Conservation (phyloP, 2,888 invertebrate species). For the Microplitis deprimator region DNA sequence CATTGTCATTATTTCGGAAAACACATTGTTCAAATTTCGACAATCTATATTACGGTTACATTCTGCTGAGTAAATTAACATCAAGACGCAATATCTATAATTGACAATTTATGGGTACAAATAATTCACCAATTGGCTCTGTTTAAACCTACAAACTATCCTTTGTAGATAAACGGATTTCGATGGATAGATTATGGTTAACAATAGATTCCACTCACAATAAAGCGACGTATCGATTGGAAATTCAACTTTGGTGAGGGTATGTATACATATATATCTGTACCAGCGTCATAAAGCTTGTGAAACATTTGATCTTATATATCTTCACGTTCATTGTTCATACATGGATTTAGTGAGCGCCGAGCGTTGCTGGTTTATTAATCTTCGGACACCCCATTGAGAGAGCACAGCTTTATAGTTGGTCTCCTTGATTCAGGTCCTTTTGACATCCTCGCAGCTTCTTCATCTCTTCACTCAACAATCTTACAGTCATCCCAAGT, state of each 20-base stretch:
- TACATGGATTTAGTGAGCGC: constrained; percentile 48
- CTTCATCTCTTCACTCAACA: constrained; percentile 35
- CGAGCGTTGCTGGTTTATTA: constrained; percentile 63
- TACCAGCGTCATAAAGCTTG: constrained; percentile 42
- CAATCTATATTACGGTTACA: constrained; percentile 19
- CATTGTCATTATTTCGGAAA: constrained; percentile 10
- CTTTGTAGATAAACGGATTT: neutral
- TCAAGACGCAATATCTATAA: neutral
- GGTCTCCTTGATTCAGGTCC: constrained; percentile 34
- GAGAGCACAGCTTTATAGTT: constrained; percentile 53
- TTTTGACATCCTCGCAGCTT: constrained; percentile 5
- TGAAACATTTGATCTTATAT: constrained; percentile 29
- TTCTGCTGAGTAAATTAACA: neutral
- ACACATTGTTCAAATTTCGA: constrained; percentile 29
- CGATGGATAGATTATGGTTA: neutral
- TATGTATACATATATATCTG: constrained; percentile 61
- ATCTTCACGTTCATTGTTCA: constrained; percentile 51
- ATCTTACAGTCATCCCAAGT: constrained; percentile 1
- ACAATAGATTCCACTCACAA: neutral
- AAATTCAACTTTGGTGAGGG: constrained; percentile 61
- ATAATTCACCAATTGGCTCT: neutral
- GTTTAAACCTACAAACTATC: neutral
- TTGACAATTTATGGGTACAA: neutral
- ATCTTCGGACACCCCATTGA: constrained; percentile 60
- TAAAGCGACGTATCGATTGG: constrained; percentile 47